A percentile compares a stretch with the other conserved stretches of the same genome.
These are phyloP conservation scores for Malaclemys terrapin DNA, from an alignment of 2,113 vertebrate species.

Conservation along the genomic window DNA sequence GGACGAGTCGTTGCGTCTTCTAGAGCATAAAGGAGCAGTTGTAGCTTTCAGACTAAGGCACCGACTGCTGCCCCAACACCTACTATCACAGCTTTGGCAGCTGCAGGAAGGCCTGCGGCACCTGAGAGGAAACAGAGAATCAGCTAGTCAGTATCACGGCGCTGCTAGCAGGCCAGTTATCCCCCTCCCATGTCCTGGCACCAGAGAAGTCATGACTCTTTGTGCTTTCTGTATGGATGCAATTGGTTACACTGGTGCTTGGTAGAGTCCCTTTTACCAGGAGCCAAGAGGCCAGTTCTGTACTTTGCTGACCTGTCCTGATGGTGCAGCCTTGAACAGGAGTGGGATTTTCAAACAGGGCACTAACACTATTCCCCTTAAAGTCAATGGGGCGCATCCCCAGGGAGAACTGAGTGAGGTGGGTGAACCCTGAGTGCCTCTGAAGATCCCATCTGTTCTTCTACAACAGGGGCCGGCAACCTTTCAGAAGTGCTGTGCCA, in stretches of 20 bases:
- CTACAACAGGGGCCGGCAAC: not conserved
- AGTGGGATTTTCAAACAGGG: not conserved
- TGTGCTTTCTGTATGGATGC: not conserved
- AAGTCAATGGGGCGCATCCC: not conserved
- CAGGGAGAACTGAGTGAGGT: not conserved
- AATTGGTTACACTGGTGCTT: not conserved
- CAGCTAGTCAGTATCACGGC: not conserved
- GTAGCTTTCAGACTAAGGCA: not conserved
- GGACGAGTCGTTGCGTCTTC: too few species aligned
- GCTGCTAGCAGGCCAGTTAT: not conserved
- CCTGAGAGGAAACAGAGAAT: not conserved
- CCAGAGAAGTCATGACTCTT: not conserved
- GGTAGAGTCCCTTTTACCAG: not conserved
- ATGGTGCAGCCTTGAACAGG: not conserved
- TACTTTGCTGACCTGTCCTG: not conserved
- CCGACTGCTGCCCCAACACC: not conserved
- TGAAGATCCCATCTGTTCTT: too few species aligned
- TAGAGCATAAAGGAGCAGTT: not conserved
- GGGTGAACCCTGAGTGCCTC: not conserved
- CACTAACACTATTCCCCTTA: not conserved
- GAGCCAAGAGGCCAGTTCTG: not conserved
- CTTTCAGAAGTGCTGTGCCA: too few species aligned
- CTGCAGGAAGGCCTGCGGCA: not conserved
- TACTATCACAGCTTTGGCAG: not conserved
- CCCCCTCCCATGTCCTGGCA: too few species aligned